Conservation (phyloP, 2,797 vertebrate genomes). For the Emys orbicularis region DNA sequence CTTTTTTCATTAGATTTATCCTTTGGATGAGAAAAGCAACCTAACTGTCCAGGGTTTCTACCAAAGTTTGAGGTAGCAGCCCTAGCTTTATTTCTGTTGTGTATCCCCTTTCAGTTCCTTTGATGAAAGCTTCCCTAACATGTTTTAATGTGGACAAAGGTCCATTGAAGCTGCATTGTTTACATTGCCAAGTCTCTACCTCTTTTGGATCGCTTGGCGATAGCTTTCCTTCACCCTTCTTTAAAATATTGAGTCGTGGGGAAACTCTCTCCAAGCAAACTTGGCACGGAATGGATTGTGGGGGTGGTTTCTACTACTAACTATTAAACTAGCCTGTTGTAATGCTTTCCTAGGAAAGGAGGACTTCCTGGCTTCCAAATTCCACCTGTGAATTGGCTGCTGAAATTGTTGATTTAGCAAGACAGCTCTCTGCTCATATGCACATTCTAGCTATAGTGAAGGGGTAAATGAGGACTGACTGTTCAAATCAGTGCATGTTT, state of each 20-base stretch:
- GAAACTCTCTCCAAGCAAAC: conserved; percentile 10
- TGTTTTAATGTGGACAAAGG: background rate
- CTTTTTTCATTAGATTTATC: background rate
- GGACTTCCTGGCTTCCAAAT: conserved; percentile 66
- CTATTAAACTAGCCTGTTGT: background rate
- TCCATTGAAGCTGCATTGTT: background rate
- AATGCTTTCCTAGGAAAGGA: conserved; percentile 21
- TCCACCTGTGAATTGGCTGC: conserved; percentile 60
- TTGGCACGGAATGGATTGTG: background rate
- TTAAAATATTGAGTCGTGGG: background rate
- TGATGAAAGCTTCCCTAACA: background rate
- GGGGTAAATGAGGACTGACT: conserved; percentile 70
- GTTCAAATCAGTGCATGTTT: conserved; percentile 60
- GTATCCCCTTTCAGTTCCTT: background rate
- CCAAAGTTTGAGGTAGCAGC: background rate
- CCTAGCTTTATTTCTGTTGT: background rate
- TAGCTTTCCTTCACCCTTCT: conserved; percentile 9
- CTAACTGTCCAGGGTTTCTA: background rate
- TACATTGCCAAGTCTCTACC: background rate
- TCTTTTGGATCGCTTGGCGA: background rate
- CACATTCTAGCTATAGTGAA: conserved; percentile 53
- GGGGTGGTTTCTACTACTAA: background rate
- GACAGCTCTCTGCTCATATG: conserved; percentile 14
- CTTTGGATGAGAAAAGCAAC: conserved; percentile 33
- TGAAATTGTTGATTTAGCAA: conserved; percentile 65